A percentile compares a stretch with the other conserved stretches of the same genome.
Evolutionary conservation across 2,888 invertebrate species (phyloP).

Genomic region (Trypoxylon attenuatum): DNA sequence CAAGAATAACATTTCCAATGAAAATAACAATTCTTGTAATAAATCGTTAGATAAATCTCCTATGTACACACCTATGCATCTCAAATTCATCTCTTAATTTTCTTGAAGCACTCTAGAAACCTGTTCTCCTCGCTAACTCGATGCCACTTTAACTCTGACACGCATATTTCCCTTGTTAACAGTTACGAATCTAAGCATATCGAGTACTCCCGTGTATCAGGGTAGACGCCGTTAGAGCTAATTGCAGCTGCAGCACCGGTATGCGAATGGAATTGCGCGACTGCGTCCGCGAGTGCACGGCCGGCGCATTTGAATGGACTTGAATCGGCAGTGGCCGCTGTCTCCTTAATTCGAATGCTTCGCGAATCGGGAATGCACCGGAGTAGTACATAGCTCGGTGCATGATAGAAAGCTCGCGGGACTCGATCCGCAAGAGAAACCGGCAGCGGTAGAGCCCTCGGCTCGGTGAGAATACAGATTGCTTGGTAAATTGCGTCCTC

Average conservation of each 20-base stretch:
- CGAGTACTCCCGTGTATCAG: too few species aligned
- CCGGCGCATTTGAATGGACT: conserved; percentile 29
- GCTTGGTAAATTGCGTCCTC: neutral
- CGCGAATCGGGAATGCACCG: conserved; percentile 22
- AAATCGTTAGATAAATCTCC: neutral
- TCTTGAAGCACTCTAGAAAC: neutral
- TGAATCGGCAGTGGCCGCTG: too few species aligned
- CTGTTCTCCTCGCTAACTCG: too few species aligned
- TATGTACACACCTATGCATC: neutral
- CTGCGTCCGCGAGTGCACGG: neutral
- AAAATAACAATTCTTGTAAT: neutral
- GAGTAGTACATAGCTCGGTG: too few species aligned
- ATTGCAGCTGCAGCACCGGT: conserved; percentile 8
- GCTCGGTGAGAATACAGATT: conserved; percentile 30
- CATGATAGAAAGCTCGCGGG: conserved; percentile 43
- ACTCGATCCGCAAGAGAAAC: conserved; percentile 21
- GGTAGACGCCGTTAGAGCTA: conserved; percentile 14
- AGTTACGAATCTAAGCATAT: too few species aligned
- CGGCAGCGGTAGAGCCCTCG: neutral
- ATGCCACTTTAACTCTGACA: too few species aligned
- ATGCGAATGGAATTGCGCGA: conserved; percentile 28
- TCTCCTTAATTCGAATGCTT: conserved; percentile 13
- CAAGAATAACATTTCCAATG: neutral
- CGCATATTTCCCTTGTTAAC: too few species aligned
- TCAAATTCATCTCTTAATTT: neutral